Conservation (phyloP, 30 jellyfish, hydroid and myxozoan species). For the Catostylus mosaicus region DNA sequence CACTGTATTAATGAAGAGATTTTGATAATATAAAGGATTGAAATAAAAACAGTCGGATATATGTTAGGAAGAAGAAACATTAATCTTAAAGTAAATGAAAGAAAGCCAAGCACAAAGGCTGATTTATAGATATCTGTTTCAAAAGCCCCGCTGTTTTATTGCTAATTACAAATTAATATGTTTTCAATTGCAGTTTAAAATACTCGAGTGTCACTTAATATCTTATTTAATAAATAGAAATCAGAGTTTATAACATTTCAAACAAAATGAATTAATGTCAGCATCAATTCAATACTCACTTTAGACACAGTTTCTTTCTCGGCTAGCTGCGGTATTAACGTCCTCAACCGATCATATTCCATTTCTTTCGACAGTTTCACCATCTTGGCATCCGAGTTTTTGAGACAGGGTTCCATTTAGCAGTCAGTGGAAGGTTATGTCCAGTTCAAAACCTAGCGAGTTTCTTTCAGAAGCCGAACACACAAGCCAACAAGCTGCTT, state of each 20-base stretch:
- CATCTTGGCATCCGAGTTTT: neutral
- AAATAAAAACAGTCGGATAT: too few relatives aligned
- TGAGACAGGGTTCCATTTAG: neutral
- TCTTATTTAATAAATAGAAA: neutral
- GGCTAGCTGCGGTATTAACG: conserved; percentile 66
- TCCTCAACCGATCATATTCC: conserved; percentile 60
- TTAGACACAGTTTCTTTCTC: conserved; percentile 61
- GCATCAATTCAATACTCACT: conserved; percentile 21
- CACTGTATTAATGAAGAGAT: too few relatives aligned
- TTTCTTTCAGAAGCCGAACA: neutral
- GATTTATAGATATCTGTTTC: neutral
- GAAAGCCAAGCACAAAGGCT: neutral
- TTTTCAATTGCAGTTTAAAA: neutral
- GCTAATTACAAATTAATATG: neutral
- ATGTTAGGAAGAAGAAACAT: neutral
- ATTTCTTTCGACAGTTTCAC: conserved; percentile 13
- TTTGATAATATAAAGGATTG: too few relatives aligned
- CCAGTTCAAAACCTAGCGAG: neutral
- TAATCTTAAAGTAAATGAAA: neutral
- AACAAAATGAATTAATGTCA: neutral
- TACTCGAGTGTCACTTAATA: neutral
- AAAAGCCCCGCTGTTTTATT: neutral
- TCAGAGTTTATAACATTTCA: neutral
- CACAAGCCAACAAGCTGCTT: conserved; percentile 21
- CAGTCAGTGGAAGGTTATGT: neutral